phyloP scores from a whole-genome alignment of 2,888 invertebrate genomes.

The Ormyrus pomaceus region DNA sequence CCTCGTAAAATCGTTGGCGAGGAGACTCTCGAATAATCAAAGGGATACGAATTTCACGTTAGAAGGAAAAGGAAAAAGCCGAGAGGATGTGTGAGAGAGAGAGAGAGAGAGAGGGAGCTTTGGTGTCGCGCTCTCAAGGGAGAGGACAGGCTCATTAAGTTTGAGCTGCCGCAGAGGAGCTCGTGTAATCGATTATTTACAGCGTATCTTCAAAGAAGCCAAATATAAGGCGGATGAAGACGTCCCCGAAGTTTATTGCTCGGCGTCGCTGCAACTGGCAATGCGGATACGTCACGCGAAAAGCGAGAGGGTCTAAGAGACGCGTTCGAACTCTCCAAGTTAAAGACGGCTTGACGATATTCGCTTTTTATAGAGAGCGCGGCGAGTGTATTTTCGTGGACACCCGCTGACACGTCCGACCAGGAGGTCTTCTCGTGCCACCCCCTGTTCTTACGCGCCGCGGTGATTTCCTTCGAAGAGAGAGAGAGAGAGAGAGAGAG shows the following conservation, averaged over 20 bases:
- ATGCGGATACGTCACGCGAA: constrained; percentile 25
- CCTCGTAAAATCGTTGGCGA: constrained; percentile 8
- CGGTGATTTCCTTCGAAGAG: constrained; percentile 10
- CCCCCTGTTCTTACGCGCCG: not conserved
- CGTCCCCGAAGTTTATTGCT: constrained; percentile 68
- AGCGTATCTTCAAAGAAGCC: constrained; percentile 64
- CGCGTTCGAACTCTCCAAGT: constrained; percentile 12
- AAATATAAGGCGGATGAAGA: constrained; percentile 66
- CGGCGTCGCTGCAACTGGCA: constrained; percentile 43
- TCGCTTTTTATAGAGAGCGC: constrained; percentile 60
- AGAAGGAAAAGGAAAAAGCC: not conserved
- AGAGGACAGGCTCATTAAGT: constrained; percentile 68
- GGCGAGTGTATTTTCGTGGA: constrained; percentile 63
- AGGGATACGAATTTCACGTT: not conserved
- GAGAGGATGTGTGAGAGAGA: not conserved
- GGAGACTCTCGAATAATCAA: not conserved
- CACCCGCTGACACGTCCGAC: constrained; percentile 65
- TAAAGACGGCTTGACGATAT: constrained; percentile 37
- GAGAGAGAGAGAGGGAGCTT: not conserved
- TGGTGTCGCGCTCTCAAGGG: constrained; percentile 32
- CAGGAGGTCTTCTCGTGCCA: constrained; percentile 31
- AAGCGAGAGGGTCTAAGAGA: constrained; percentile 8
- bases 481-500: not conserved
- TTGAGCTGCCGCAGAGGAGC: constrained; percentile 62
- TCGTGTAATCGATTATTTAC: constrained; percentile 74